Conservation (phyloP, 2,797 vertebrate species). For the Avahi laniger region DNA sequence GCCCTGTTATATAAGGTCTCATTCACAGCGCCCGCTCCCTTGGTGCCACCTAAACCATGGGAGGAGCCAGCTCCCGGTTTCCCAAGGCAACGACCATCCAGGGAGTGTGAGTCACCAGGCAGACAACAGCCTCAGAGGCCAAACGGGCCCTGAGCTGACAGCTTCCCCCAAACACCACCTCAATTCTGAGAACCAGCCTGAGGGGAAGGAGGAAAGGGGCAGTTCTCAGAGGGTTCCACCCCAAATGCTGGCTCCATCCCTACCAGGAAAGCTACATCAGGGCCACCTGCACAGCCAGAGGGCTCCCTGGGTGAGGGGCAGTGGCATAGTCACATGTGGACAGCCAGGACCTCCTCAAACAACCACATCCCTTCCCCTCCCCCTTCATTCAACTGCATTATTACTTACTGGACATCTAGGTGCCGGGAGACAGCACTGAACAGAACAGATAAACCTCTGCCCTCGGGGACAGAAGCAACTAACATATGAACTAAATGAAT, state of each 20-base stretch:
- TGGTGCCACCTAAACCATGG: neutral
- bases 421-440: neutral
- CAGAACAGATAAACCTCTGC: neutral
- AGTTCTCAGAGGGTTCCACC: neutral
- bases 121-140: neutral
- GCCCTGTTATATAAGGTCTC: neutral
- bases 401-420: neutral
- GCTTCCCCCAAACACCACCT: neutral
- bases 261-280: neutral
- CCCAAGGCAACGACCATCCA: neutral
- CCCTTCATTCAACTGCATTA: neutral
- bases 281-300: neutral
- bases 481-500: neutral
- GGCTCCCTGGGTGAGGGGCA: neutral
- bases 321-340: too few relatives aligned
- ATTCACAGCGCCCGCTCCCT: neutral
- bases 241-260: neutral
- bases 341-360: neutral
- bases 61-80: neutral
- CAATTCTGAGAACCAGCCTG: neutral
- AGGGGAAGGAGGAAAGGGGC: too few relatives aligned
- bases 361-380: neutral
- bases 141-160: neutral
- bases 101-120: neutral
- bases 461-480: neutral